Conservation (phyloP, 2,888 invertebrate species). For the Calliopum simillimum region DNA sequence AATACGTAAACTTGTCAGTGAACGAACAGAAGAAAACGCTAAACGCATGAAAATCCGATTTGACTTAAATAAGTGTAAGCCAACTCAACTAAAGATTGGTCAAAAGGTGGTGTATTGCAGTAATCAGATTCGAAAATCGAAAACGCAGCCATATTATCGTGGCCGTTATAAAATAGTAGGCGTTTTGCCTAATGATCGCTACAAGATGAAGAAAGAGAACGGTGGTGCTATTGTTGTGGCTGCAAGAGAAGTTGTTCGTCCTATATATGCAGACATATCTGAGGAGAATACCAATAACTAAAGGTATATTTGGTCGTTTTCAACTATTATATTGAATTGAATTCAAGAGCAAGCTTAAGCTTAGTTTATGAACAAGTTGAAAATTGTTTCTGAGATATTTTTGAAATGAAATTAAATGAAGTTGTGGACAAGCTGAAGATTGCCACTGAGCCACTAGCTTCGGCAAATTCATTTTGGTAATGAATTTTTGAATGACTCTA, state of each 20-base stretch:
- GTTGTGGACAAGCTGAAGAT: too few relatives aligned
- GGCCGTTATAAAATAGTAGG: conserved; percentile 34
- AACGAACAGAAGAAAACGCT: conserved; percentile 31
- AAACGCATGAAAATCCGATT: conserved; percentile 37
- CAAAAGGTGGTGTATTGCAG: too few relatives aligned
- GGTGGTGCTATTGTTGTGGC: neutral
- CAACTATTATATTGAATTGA: conserved; percentile 25
- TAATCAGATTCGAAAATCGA: conserved; percentile 35
- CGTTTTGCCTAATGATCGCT: conserved; percentile 32
- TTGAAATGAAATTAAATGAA: too few relatives aligned
- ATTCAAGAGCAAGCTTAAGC: conserved; percentile 35
- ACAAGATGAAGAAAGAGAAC: conserved; percentile 31
- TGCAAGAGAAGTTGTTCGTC: too few relatives aligned
- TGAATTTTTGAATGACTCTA: too few relatives aligned
- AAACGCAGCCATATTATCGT: conserved; percentile 30
- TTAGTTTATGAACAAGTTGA: too few relatives aligned
- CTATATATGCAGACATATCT: conserved; percentile 14
- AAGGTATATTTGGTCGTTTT: conserved; percentile 10
- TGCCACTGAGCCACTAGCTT: too few relatives aligned
- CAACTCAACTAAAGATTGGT: conserved; percentile 36
- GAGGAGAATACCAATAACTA: too few relatives aligned
- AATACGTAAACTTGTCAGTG: conserved; percentile 30
- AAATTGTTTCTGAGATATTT: too few relatives aligned
- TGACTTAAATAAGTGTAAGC: conserved; percentile 36
- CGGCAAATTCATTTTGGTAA: too few relatives aligned